phyloP scores from a whole-genome alignment of 1,140 invertebrate species.

The Zophobas atratus region DNA sequence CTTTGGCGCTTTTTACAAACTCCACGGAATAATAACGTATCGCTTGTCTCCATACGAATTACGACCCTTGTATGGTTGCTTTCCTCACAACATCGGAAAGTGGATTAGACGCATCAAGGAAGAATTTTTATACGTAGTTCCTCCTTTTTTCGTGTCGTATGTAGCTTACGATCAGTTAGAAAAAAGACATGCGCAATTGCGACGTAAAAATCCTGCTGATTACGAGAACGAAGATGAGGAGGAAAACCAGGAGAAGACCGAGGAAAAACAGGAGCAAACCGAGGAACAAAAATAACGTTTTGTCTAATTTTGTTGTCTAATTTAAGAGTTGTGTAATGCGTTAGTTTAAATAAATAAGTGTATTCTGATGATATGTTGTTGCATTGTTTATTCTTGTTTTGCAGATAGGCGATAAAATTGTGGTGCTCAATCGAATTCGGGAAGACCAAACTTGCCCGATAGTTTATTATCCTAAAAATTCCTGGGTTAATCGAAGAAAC shows the following conservation, averaged over 20 bases:
- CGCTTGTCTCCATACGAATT: slow-evolving; percentile 91
- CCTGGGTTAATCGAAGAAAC: slow-evolving; percentile 53
- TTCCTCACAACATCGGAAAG: slow-evolving; percentile 86
- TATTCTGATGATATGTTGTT: too few species aligned
- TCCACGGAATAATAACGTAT: slow-evolving; percentile 88
- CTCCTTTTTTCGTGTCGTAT: slow-evolving; percentile 82
- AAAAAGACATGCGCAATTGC: slow-evolving; percentile 75
- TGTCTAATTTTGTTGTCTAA: too few species aligned
- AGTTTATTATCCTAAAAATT: slow-evolving; percentile 62
- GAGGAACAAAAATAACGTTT: too few species aligned
- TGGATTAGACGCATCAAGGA: slow-evolving; percentile 79
- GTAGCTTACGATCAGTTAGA: slow-evolving; percentile 83
- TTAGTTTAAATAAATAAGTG: too few species aligned
- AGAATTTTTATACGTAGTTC: slow-evolving; percentile 79
- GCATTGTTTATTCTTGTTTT: slow-evolving; percentile 37
- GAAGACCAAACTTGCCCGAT: slow-evolving; percentile 67
- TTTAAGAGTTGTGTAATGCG: too few species aligned
- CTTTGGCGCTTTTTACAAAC: slow-evolving; percentile 86
- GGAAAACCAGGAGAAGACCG: background rate
- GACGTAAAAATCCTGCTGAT: slow-evolving; percentile 90
- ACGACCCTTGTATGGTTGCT: slow-evolving; percentile 83
- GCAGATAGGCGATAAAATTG: slow-evolving; percentile 76
- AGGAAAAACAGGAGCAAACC: too few species aligned
- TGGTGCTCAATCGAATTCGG: slow-evolving; percentile 75
- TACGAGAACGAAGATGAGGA: slow-evolving; percentile 83